Evolutionary conservation across 2,888 invertebrate genomes (phyloP), one percentile per base, ranked within the genome.

Genomic region (Lacanobia wlatinum): DNA sequence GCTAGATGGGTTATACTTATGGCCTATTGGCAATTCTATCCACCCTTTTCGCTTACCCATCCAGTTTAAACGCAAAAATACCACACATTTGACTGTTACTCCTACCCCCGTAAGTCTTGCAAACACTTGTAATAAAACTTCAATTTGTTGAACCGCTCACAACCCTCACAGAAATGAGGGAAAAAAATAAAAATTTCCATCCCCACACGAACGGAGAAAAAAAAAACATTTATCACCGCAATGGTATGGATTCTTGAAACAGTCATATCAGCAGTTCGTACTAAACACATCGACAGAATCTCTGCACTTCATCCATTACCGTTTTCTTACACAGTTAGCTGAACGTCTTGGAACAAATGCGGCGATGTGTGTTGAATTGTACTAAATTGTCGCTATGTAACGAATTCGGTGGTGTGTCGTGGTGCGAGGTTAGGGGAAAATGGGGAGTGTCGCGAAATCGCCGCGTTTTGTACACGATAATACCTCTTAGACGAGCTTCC

Each of bases 401-500:
- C 55, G 8, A 21, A 56, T 55, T 73, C 59, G 60, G 48, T 61
- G 23, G 43, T 48, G 52, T 58, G 9, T 46, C 46, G 23, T 50
- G 62, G 76, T 77, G 62, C 62, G 73, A 60, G 76, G 80, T 73
- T 65, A 82, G 71, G 83, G 82, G 83, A 81, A 83, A 60, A 48
- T 16, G 76, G 86, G 90, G 87, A 82, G 89, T 89, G 90, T 88
- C 83, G 88, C 74, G 83, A 89, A 91, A 90, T 90, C 88, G 90
- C 88, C 83, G 88, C 92, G 89, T 93, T 94, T 91, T 91, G 91
- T 92, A 90, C 87, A 86, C 90, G 90, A 90, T 92, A 92, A 93
- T 91, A 89, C 86, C 86, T 87, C 88, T 87, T 84, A 87, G 84
- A 70, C 66, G 76, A 66, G 82, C n/a, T 74, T 71, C 78, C 77